Evolutionary conservation across 2,888 invertebrate genomes (phyloP).

Genomic region (Microctonus hyperodae): DNA sequence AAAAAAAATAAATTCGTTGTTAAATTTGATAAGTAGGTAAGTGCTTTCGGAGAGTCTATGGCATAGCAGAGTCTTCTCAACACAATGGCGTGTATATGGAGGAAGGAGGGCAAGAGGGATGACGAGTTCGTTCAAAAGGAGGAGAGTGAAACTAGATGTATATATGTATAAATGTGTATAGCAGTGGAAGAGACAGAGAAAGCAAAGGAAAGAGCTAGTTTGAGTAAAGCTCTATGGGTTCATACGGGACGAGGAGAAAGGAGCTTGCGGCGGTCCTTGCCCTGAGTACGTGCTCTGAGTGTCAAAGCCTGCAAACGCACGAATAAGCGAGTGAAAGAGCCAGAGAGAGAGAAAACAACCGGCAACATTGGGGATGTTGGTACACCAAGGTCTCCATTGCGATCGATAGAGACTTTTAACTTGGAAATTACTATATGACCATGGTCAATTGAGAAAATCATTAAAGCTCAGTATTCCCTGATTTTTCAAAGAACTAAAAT

Average conservation of each 20-base stretch:
- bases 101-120: conserved; percentile 39
- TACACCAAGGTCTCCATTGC: conserved; percentile 61
- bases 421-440: conserved; percentile 32
- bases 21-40: conserved; percentile 26
- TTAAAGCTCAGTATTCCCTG: conserved; percentile 1
- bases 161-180: not conserved
- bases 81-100: conserved; percentile 56
- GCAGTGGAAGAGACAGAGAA: conserved; percentile 16
- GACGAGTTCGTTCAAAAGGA: conserved; percentile 35
- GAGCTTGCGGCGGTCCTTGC: conserved; percentile 64
- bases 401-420: conserved; percentile 56
- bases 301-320: conserved; percentile 58
- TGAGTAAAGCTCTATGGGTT: conserved; percentile 30
- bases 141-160: conserved; percentile 31
- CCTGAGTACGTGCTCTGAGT: conserved; percentile 62
- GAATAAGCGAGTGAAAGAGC: conserved; percentile 50
- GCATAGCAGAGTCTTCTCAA: conserved; percentile 45
- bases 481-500: too few species aligned
- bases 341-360: conserved; percentile 44
- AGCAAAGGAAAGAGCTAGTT: conserved; percentile 19
- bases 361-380: conserved; percentile 51
- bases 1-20: not conserved
- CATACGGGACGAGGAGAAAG: conserved; percentile 26
- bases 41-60: conserved; percentile 31
- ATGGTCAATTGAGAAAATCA: conserved; percentile 4